These are phyloP conservation scores for Chiloscyllium punctatum DNA, from an alignment of 2,797 vertebrate species.

Conservation along the genomic window DNA sequence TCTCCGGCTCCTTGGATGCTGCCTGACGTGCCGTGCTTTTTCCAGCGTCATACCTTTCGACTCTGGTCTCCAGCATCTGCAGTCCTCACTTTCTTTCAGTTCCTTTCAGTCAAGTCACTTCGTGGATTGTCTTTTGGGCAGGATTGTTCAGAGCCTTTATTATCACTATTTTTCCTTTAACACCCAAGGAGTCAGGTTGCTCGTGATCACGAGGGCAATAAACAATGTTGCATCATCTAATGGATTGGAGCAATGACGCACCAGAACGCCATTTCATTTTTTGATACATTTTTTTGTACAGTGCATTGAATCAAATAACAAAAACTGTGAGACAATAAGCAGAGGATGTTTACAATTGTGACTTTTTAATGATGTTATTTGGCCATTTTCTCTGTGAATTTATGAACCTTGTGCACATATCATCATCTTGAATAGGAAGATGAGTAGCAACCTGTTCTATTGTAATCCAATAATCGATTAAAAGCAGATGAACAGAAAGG, in stretches of 20 bases:
- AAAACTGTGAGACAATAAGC: background rate
- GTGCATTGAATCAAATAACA: background rate
- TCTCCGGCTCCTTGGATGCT: background rate
- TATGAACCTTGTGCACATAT: background rate
- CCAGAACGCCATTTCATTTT: background rate
- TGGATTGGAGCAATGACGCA: background rate
- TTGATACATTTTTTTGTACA: background rate
- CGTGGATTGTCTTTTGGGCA: background rate
- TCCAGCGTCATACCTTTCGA: too few relatives aligned
- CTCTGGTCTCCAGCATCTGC: too few relatives aligned
- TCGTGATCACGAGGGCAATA: background rate
- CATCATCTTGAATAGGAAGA: too few relatives aligned
- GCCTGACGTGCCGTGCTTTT: too few relatives aligned
- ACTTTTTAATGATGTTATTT: background rate
- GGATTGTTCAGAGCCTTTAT: background rate
- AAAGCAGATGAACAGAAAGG: background rate
- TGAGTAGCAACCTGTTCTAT: background rate
- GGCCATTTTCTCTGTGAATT: background rate
- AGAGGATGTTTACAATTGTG: background rate
- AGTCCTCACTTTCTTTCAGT: background rate
- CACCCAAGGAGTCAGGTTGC: too few relatives aligned
- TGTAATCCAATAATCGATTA: background rate
- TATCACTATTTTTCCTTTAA: too few relatives aligned
- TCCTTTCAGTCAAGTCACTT: background rate
- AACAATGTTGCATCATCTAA: constrained; percentile 5